Conservation (phyloP, 2,888 invertebrate genomes). For the Boloria euphrosyne region DNA sequence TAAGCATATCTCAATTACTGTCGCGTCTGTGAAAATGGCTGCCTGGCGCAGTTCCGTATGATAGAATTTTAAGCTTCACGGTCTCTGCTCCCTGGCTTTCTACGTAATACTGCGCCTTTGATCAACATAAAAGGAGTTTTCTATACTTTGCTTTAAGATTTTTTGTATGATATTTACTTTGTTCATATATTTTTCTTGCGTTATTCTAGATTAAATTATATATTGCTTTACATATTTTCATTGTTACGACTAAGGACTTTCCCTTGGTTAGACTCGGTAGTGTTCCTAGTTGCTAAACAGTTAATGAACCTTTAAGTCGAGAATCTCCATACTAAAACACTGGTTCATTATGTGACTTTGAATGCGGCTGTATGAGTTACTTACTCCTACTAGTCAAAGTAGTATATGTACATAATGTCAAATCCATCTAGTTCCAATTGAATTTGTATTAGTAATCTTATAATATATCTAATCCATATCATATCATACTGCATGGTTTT, state of each 20-base stretch:
- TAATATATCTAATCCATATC: no score
- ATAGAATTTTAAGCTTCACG: slow-evolving; percentile 29
- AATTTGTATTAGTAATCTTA: no score
- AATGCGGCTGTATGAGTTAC: no score
- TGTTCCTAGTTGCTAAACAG: not conserved
- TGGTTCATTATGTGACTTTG: no score
- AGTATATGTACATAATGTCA: no score
- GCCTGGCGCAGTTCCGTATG: slow-evolving; percentile 23
- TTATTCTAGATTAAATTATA: no score
- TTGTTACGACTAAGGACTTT: not conserved
- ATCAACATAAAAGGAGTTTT: slow-evolving; percentile 15
- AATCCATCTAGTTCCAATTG: no score
- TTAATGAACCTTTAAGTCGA: not conserved
- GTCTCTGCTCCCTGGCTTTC: slow-evolving; percentile 12
- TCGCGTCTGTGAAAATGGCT: slow-evolving; percentile 24
- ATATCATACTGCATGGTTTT: no score
- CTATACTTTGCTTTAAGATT: not conserved
- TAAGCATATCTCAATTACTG: slow-evolving; percentile 21
- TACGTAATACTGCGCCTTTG: slow-evolving; percentile 16
- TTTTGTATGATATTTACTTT: slow-evolving; percentile 2
- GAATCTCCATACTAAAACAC: no score
- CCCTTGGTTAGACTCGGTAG: not conserved
- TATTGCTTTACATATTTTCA: no score
- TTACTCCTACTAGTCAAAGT: no score
- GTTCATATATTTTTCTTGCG: not conserved